These are phyloP conservation scores for Syncerus caffer DNA, from an alignment of 2,797 vertebrate species.

Conservation along the genomic window DNA sequence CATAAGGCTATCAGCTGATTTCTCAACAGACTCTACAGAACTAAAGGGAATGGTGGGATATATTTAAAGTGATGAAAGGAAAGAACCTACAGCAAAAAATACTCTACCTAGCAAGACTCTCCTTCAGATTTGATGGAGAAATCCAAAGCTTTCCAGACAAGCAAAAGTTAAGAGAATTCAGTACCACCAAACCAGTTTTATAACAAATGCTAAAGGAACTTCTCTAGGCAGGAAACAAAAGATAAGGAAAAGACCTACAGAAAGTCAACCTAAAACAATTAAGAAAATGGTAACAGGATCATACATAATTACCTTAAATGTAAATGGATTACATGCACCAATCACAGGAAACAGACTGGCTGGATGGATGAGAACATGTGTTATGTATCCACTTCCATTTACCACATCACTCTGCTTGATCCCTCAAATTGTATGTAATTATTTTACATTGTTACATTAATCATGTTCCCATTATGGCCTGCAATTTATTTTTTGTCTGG, in stretches of 20 bases:
- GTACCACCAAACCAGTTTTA: background rate
- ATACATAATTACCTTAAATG: background rate
- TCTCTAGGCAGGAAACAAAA: background rate
- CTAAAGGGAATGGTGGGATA: background rate
- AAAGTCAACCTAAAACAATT: background rate
- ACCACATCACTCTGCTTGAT: background rate
- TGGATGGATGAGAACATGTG: background rate
- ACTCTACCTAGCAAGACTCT: background rate
- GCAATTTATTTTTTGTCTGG: background rate
- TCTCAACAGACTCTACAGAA: background rate
- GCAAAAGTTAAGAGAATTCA: background rate
- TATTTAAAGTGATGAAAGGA: background rate
- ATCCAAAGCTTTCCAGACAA: background rate
- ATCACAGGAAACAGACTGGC: background rate
- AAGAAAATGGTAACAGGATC: background rate
- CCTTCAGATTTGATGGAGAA: background rate
- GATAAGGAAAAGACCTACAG: background rate
- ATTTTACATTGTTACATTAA: background rate
- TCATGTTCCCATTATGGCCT: background rate
- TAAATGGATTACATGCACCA: background rate
- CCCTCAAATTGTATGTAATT: background rate
- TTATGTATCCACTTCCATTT: background rate
- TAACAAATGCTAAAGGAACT: background rate
- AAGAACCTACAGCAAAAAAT: background rate
- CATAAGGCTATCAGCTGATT: background rate